These are phyloP conservation scores for Oncorhynchus tshawytscha DNA, from an alignment of 2,113 vertebrate genomes.

Conservation along the genomic window DNA sequence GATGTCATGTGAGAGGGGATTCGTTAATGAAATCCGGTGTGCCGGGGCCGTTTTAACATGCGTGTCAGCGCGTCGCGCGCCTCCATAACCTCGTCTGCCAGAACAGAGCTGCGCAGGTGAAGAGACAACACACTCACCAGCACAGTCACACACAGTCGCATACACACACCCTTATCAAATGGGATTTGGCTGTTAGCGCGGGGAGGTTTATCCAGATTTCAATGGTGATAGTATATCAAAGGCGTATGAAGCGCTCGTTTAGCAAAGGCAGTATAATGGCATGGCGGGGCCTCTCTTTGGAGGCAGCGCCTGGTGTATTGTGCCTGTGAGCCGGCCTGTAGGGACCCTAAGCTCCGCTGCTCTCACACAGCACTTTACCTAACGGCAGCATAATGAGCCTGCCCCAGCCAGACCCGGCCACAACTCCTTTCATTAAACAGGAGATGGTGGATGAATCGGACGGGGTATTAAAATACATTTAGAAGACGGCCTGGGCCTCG, in stretches of 20 bases:
- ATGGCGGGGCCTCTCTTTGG: constrained; percentile 79
- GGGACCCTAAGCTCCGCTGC: constrained; percentile 84
- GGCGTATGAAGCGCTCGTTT: constrained; percentile 95
- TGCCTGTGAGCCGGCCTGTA: constrained; percentile 83
- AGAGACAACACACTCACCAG: constrained; percentile 33
- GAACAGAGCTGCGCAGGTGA: constrained; percentile 73
- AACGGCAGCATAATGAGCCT: constrained; percentile 93
- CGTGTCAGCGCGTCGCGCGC: constrained; percentile 73
- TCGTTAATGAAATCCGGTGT: constrained; percentile 71
- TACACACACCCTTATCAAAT: constrained; percentile 80
- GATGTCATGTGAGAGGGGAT: constrained; percentile 73
- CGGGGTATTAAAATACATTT: constrained; percentile 93
- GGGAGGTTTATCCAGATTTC: constrained; percentile 91
- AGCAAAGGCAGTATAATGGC: constrained; percentile 87
- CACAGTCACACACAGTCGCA: constrained; percentile 15
- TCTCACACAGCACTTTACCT: constrained; percentile 79
- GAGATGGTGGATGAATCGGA: constrained; percentile 86
- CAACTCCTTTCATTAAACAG: constrained; percentile 84
- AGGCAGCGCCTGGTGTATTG: constrained; percentile 80
- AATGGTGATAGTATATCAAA: constrained; percentile 96
- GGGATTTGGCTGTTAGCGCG: constrained; percentile 90
- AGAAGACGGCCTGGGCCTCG: constrained; percentile 77
- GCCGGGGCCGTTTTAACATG: constrained; percentile 73
- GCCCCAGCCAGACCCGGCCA: constrained; percentile 85
- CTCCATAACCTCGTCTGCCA: constrained; percentile 77